phyloP scores from a whole-genome alignment of 2,113 vertebrate species.

The Echinops telfairi region DNA sequence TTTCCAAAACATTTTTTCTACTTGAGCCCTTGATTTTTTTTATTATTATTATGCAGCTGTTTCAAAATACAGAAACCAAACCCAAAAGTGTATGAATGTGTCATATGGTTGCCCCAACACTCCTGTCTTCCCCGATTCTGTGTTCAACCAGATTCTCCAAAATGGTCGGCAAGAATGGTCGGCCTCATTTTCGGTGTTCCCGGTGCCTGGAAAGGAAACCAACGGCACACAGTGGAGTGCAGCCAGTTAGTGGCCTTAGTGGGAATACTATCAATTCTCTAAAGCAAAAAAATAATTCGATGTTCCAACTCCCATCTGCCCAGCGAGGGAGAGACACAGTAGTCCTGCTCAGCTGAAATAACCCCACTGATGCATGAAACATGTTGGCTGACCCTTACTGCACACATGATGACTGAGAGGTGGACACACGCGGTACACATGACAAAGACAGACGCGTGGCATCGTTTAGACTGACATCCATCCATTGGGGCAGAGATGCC shows the following conservation, averaged over 20 bases:
- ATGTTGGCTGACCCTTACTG: background rate
- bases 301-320: background rate
- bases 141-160: constrained; percentile 65
- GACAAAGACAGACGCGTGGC: constrained; percentile 6
- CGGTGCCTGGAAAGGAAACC: constrained; percentile 47
- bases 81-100: constrained; percentile 41
- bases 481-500: background rate
- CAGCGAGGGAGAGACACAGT: constrained; percentile 65
- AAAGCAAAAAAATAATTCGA: constrained; percentile 54
- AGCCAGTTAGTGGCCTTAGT: constrained; percentile 73
- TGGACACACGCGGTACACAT: background rate
- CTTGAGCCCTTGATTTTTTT: no score
- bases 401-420: background rate
- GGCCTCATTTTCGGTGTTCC: constrained; percentile 71
- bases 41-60: constrained; percentile 4
- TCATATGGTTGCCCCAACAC: constrained; percentile 58
- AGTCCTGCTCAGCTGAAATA: constrained; percentile 30
- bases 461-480: background rate
- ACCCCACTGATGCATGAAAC: constrained; percentile 57
- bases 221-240: constrained; percentile 63
- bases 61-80: constrained; percentile 57
- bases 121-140: constrained; percentile 72
- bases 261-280: constrained; percentile 57
- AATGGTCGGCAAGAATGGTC: constrained; percentile 77
- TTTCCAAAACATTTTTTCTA: no score